These are phyloP conservation scores for Tromatobia lineatoria DNA, from an alignment of 2,888 invertebrate genomes.

Conservation along the genomic window DNA sequence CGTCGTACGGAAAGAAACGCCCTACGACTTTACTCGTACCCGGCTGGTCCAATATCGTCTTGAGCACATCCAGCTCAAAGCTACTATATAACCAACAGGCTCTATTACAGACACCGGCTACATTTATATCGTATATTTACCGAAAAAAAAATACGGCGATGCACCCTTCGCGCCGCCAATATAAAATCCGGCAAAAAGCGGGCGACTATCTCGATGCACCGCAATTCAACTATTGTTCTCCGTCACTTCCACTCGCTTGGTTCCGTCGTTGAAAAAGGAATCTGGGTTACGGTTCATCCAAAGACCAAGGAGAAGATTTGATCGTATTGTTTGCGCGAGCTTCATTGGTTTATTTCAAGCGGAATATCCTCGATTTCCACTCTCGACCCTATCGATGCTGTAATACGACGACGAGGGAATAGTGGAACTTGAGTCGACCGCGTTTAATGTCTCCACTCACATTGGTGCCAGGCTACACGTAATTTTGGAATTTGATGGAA, in stretches of 20 bases:
- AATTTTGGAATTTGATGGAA: background rate
- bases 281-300: slow-evolving; percentile 20
- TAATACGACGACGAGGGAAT: slow-evolving; percentile 8
- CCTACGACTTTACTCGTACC: slow-evolving; percentile 44
- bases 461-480: background rate
- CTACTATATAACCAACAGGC: slow-evolving; percentile 39
- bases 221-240: slow-evolving; percentile 25
- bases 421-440: background rate
- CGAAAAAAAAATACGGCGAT: slow-evolving; percentile 28
- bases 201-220: slow-evolving; percentile 32
- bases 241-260: background rate
- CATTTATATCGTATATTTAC: slow-evolving; percentile 58
- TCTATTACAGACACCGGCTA: slow-evolving; percentile 63
- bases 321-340: slow-evolving; percentile 56
- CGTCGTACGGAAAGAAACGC: slow-evolving; percentile 35
- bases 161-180: slow-evolving; percentile 35
- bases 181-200: slow-evolving; percentile 40
- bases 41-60: slow-evolving; percentile 61
- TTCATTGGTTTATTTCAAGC: slow-evolving; percentile 48
- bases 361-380: slow-evolving; percentile 1
- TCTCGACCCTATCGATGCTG: slow-evolving; percentile 22
- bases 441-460: background rate
- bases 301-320: slow-evolving; percentile 34
- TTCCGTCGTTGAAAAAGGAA: slow-evolving; percentile 17
- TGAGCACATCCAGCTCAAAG: slow-evolving; percentile 47